These are phyloP conservation scores for Brassicogethes aeneus DNA, from an alignment of 2,888 invertebrate genomes.

Conservation along the genomic window DNA sequence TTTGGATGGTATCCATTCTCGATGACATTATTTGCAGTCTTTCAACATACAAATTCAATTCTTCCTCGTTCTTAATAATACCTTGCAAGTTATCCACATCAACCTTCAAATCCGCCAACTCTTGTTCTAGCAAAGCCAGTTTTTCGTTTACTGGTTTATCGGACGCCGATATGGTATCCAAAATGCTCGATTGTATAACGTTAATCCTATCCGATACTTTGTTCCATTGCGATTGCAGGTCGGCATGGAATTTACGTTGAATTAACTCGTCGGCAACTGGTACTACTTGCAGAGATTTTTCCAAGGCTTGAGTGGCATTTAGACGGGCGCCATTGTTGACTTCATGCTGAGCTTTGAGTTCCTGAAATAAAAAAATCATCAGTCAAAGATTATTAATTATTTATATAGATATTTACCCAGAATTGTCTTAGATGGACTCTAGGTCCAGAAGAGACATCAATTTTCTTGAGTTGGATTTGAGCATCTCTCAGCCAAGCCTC, in stretches of 20 bases:
- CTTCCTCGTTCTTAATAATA: slow-evolving; percentile 75
- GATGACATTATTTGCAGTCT: slow-evolving; percentile 67
- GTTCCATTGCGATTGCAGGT: slow-evolving; percentile 70
- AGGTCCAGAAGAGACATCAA: slow-evolving; percentile 54
- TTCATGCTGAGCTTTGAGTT: slow-evolving; percentile 79
- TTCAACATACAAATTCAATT: slow-evolving; percentile 72
- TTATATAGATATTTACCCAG: slow-evolving; percentile 50
- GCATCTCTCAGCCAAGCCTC: slow-evolving; percentile 70
- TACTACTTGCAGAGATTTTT: slow-evolving; percentile 67
- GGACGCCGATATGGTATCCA: slow-evolving; percentile 62
- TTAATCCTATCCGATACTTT: slow-evolving; percentile 55
- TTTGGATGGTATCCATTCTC: slow-evolving; percentile 68
- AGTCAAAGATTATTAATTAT: slow-evolving; percentile 6
- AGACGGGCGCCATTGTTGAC: slow-evolving; percentile 68
- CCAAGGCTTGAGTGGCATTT: slow-evolving; percentile 64
- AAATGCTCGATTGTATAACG: slow-evolving; percentile 56
- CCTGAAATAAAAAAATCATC: slow-evolving; percentile 38
- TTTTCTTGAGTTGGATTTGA: slow-evolving; percentile 57
- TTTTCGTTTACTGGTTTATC: slow-evolving; percentile 69
- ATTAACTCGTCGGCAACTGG: slow-evolving; percentile 78
- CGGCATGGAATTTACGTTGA: slow-evolving; percentile 68
- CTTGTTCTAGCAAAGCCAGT: slow-evolving; percentile 63
- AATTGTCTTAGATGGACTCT: slow-evolving; percentile 69
- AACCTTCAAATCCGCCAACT: slow-evolving; percentile 62
- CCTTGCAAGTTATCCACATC: slow-evolving; percentile 65